These are phyloP conservation scores for Araneus ventricosus DNA, from an alignment of 1,140 invertebrate genomes.

Conservation along the genomic window DNA sequence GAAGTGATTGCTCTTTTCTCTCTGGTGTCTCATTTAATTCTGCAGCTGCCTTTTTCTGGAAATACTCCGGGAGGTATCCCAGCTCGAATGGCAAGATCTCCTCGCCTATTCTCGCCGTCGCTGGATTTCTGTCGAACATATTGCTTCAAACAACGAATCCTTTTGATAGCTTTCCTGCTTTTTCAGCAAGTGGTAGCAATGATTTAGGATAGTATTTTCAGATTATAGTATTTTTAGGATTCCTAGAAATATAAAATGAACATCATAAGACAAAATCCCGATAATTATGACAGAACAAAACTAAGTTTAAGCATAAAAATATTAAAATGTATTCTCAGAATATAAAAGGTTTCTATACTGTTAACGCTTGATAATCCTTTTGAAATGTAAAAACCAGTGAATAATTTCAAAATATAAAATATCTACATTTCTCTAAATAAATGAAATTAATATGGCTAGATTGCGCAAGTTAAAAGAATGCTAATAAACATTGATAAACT, in stretches of 20 bases:
- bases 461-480: too few relatives aligned
- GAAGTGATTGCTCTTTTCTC: neutral
- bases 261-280: neutral
- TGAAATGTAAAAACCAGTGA: too few relatives aligned
- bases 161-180: neutral
- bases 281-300: neutral
- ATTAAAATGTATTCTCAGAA: too few relatives aligned
- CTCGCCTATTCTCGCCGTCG: neutral
- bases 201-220: too few relatives aligned
- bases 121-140: neutral
- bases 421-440: too few relatives aligned
- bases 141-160: too few relatives aligned
- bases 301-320: too few relatives aligned
- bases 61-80: slow-evolving; percentile 20
- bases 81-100: slow-evolving; percentile 46
- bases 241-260: neutral
- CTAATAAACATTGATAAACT: too few relatives aligned
- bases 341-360: too few relatives aligned
- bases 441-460: too few relatives aligned
- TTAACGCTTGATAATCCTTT: too few relatives aligned
- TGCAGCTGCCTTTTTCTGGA: slow-evolving; percentile 29
- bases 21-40: slow-evolving; percentile 21
- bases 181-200: neutral
- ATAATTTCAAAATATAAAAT: too few relatives aligned
- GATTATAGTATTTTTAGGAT: neutral